These are phyloP conservation scores for Diachrysia chrysitis DNA, from an alignment of 2,888 invertebrate genomes.

Conservation along the genomic window DNA sequence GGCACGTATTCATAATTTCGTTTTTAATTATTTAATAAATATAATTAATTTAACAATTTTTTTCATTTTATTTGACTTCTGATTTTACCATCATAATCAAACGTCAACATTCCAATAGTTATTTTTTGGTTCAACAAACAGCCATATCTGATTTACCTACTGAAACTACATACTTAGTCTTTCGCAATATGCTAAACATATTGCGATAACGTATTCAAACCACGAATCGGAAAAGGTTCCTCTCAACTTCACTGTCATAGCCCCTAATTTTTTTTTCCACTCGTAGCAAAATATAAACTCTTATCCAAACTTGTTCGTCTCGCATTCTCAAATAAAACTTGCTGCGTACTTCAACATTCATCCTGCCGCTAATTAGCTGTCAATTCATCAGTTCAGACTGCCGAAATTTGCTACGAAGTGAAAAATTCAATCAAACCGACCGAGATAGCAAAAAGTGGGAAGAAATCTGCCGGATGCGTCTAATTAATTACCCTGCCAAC, in stretches of 20 bases:
- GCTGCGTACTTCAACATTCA: background rate
- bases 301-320: background rate
- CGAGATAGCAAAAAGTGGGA: slow-evolving; percentile 69
- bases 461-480: slow-evolving; percentile 68
- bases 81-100: too few relatives aligned
- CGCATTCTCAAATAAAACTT: background rate
- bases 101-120: background rate
- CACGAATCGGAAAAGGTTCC: background rate
- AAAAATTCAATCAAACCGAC: slow-evolving; percentile 68
- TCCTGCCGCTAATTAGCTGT: slow-evolving; percentile 38
- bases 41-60: too few relatives aligned
- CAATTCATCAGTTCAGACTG: slow-evolving; percentile 38
- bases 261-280: background rate
- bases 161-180: background rate
- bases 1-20: background rate
- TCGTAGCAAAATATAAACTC: background rate
- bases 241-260: background rate
- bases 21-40: too few relatives aligned
- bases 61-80: too few relatives aligned
- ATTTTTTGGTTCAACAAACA: background rate
- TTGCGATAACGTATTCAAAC: background rate
- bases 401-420: slow-evolving; percentile 50
- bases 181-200: background rate
- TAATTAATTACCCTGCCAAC: slow-evolving; percentile 72
- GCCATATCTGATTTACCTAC: background rate